phyloP scores from a whole-genome alignment of 2,797 vertebrate genomes.

The Myioborus miniatus region DNA sequence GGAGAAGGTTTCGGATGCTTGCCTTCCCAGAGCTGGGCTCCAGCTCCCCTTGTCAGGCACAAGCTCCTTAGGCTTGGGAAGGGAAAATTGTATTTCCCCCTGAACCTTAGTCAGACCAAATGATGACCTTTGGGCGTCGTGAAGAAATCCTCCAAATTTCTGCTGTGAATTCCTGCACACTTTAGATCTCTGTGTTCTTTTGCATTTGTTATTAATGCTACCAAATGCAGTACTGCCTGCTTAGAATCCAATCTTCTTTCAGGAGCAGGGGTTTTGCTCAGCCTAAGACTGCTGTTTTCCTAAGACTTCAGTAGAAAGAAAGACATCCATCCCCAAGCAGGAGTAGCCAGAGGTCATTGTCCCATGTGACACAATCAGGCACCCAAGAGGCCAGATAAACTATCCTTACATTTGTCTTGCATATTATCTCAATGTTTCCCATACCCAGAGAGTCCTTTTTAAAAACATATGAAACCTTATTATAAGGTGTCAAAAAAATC shows the following conservation, averaged over 20 bases:
- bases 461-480: neutral
- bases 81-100: neutral
- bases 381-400: neutral
- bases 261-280: neutral
- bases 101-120: neutral
- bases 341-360: neutral
- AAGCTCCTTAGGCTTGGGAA: neutral
- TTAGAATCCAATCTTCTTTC: neutral
- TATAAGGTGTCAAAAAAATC: neutral
- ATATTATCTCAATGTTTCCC: neutral
- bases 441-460: neutral
- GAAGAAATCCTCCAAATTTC: neutral
- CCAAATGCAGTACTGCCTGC: neutral
- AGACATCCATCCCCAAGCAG: neutral
- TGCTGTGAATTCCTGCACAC: neutral
- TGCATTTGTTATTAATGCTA: neutral
- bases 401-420: neutral
- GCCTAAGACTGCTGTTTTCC: neutral
- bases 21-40: neutral
- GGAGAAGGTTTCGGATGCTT: neutral
- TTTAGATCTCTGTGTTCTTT: neutral
- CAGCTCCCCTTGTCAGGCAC: neutral
- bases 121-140: neutral
- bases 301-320: neutral
- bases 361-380: rapidly evolving